Base-by-base conservation (phyloP, 2,113 vertebrate species). In the Anthoscopus minutus region DNA sequence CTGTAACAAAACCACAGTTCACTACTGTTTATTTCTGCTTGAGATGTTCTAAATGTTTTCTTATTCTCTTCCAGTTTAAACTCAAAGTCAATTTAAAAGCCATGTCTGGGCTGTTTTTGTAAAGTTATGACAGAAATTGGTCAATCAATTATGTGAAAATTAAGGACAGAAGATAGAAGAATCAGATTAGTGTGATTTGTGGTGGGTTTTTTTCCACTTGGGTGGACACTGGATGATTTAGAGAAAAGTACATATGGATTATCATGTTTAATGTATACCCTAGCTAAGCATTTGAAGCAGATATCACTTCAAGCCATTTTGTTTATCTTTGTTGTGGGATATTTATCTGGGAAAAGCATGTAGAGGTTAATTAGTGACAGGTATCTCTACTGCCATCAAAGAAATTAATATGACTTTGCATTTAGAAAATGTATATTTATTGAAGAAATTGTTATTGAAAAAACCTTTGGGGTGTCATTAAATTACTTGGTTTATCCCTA, bases 341-440 rank as follows among this genome's bases (percentile, higher is more conserved):
- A 16, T 83, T 96, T 89, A 84, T 93, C 67, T 81, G 28, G 31
- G n/a, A 83, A 80, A 93, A 81, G 22, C 38, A 56, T 42, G 44
- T 30, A 81, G 71, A 95, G 54, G 71, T 92, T 96, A 90, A 93
- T 95, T 93, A 92, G 67, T 42, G 31, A 66, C 72, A 88, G 86
- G 93, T 95, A 92, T 81, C 60, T 74, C 42, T 89, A 64, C 64
- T 88, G 78, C 64, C 25, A 53, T 94, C 47, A 92, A 91, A 90
- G 38, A 94, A 90, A 95, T 94, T 88, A 92, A 74, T 94, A 83
- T 22, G 60, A 86, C 56, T 90, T 92, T 80, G 28, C 71, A 53
- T 93, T 95, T 90, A 86, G 64, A 92, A 94, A 93, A 88, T 12
- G 7, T 89, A 14, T 91, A 78, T 90, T 83, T 86, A 71, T 51